Base-by-base conservation (phyloP, 2,797 vertebrate genomes). In the Adelosebastes latens region DNA sequence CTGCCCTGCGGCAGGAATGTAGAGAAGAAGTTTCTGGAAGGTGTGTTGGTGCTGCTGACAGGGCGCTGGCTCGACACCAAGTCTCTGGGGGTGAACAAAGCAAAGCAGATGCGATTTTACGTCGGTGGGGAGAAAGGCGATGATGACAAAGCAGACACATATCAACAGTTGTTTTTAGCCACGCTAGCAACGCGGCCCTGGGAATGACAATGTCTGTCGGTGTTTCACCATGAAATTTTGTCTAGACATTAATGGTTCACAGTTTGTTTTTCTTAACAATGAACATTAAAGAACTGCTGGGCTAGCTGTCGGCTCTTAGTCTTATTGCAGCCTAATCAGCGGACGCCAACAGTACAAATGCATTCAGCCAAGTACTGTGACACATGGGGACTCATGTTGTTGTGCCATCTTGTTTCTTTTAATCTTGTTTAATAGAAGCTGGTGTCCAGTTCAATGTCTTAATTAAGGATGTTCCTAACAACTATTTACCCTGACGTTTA, bases 11-110 rank as follows among this genome's bases (percentile, higher is more conserved):
- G 96, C 66, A 99, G 96, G 87, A 99, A 94, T 22, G 97, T 97
- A 12, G 97, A 98, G 92, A 99, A 98, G 73, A 98, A 98, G 87
- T 96, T 95, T 88, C 97, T 96, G 49, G 97, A 95, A 1, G 98
- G 97, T 39, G 97, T 95, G 55, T 95, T 94, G 77, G 96, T 91
- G 46, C 93, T 93, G 32, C 93, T 95, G 25, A 94, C 62, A 5
- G 83, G 93, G 64, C 97, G 96, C 91, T 98, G 98, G 92, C 95
- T 97, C 64, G 96, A 97, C 73, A 98, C 96, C 95, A 99, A 96
- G 87, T 97, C 97, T 63, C 98, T 99, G 18, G 22, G 72, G 31
- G 27, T 5, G 5, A 32, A 14, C 10, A 59, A 46, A 56, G 14
- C 31, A 69, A 56, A 42, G 55, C 16, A 59, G 55, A 3, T 9